phyloP scores from a whole-genome alignment of 1,140 invertebrate genomes.

The Radopholus similis region DNA sequence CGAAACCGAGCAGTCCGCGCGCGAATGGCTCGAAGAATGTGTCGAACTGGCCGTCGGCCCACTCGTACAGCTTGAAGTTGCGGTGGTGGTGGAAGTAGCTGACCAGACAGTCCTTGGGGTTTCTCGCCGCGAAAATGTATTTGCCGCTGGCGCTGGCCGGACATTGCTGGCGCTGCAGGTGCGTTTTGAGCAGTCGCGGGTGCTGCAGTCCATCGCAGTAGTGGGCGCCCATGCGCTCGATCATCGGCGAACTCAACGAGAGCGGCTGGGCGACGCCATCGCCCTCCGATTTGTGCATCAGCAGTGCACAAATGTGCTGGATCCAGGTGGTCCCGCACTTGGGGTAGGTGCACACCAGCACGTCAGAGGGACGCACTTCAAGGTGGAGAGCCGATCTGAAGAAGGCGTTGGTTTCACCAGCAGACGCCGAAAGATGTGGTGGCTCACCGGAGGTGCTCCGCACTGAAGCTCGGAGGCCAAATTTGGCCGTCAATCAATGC shows the following conservation, averaged over 20 bases:
- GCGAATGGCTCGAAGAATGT: constrained; percentile 60
- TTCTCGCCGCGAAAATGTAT: constrained; percentile 44
- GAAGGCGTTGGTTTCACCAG: too few species aligned
- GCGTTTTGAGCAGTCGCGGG: constrained; percentile 57
- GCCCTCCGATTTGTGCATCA: constrained; percentile 19
- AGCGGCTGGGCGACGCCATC: too few species aligned
- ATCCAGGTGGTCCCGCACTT: constrained; percentile 61
- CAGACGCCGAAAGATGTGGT: too few species aligned
- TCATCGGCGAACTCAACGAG: constrained; percentile 59
- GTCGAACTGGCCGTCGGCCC: constrained; percentile 51
- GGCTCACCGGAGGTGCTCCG: constrained; percentile 31
- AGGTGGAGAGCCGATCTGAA: constrained; percentile 50
- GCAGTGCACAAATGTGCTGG: constrained; percentile 59
- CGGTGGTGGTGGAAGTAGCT: constrained; percentile 56
- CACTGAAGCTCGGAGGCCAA: constrained; percentile 57
- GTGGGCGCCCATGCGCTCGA: constrained; percentile 54
- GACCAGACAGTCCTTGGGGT: constrained; percentile 35
- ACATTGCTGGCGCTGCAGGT: constrained; percentile 49
- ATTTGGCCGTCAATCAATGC: constrained; percentile 53
- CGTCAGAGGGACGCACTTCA: constrained; percentile 35
- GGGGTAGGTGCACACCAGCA: constrained; percentile 58
- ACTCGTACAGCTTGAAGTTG: constrained; percentile 57
- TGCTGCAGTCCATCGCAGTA: constrained; percentile 40
- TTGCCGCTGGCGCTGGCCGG: constrained; percentile 54
- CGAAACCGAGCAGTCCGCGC: constrained; percentile 57